Percentiles rank a stretch among this genome's conserved stretches.
phyloP scores from a whole-genome alignment of 2,888 invertebrate genomes.

The Acanthopleura granulata region DNA sequence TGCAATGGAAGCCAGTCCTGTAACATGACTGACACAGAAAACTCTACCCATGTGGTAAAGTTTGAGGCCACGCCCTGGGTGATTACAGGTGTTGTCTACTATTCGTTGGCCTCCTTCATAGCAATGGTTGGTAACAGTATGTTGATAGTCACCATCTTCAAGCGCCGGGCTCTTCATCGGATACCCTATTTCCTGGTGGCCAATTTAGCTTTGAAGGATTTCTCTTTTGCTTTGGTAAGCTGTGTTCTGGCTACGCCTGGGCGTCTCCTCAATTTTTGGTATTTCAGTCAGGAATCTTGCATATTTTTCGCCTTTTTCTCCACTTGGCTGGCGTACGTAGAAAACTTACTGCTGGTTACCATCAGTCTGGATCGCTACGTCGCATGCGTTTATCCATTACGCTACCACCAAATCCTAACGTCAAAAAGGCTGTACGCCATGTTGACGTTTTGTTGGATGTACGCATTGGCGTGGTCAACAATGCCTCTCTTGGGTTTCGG shows the following conservation, averaged over 20 bases:
- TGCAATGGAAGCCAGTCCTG: too few species aligned
- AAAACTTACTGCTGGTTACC: background rate
- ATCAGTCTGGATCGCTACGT: background rate
- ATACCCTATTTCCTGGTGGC: background rate
- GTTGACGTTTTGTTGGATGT: background rate
- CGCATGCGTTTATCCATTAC: background rate
- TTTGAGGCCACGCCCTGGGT: background rate
- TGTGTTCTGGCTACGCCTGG: background rate
- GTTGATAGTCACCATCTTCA: background rate
- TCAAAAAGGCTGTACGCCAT: too few species aligned
- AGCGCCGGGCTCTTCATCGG: background rate
- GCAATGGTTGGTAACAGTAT: background rate
- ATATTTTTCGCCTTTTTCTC: background rate
- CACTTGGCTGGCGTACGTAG: background rate
- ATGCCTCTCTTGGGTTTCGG: background rate
- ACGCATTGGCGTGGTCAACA: background rate
- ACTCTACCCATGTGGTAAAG: too few species aligned
- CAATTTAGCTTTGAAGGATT: background rate
- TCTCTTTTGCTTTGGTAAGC: background rate
- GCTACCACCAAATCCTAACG: background rate
- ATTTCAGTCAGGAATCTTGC: background rate
- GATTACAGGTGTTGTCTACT: background rate
- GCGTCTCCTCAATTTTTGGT: background rate
- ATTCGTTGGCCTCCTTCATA: background rate
- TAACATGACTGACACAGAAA: too few species aligned